A percentile compares a stretch with the other conserved stretches of the same genome.
Conservation (phyloP, 1,140 invertebrate species). For the Argopecten irradians region DNA sequence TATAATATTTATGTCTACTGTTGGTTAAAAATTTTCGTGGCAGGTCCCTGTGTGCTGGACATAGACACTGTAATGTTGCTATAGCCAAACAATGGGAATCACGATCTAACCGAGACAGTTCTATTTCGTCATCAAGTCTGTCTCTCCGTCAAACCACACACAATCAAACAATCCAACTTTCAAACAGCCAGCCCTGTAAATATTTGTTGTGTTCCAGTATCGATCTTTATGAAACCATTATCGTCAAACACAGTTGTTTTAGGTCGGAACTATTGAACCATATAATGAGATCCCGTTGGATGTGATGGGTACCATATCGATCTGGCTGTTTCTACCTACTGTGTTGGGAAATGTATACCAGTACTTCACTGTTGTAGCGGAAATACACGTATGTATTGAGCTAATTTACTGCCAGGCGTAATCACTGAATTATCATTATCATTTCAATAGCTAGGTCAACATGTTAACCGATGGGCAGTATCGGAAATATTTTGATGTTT, state of each 20-base stretch:
- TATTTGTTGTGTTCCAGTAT: not conserved
- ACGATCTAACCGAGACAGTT: no score
- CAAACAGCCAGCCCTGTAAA: not conserved
- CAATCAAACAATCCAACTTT: not conserved
- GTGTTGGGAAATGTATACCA: not conserved
- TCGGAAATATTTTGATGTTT: not conserved
- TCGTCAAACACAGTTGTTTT: not conserved
- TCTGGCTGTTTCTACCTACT: not conserved
- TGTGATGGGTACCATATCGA: not conserved
- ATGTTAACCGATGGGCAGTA: not conserved
- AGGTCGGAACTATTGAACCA: constrained; percentile 4
- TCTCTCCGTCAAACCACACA: no score
- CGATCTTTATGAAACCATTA: not conserved
- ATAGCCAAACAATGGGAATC: no score
- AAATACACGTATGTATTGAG: not conserved
- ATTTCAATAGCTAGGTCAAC: not conserved
- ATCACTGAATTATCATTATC: not conserved
- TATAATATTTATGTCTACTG: no score
- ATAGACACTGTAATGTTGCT: no score
- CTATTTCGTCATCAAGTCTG: no score
- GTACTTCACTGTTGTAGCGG: not conserved
- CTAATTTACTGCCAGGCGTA: not conserved
- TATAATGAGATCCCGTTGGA: not conserved
- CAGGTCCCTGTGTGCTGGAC: no score
- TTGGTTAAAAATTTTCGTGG: no score